A percentile compares a stretch with the other conserved stretches of the same genome.
Conservation (phyloP, 2,113 vertebrate genomes). For the Equus quagga region DNA sequence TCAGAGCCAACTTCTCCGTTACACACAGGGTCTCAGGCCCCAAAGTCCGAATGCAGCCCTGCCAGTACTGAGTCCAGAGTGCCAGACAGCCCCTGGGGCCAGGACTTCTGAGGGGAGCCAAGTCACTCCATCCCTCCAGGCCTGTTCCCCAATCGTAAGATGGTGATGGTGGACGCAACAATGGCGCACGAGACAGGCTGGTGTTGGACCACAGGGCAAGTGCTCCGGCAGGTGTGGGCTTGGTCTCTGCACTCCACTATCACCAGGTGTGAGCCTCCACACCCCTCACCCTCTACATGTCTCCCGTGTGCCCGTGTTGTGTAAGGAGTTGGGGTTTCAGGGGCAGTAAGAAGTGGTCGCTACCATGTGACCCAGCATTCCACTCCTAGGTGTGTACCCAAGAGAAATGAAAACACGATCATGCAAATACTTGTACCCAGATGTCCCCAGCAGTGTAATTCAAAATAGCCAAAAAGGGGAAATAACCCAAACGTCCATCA, state of each 20-base stretch:
- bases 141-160: not conserved
- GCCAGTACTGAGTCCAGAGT: not conserved
- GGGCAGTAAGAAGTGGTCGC: not conserved
- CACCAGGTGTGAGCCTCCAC: no score
- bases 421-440: fast-evolving
- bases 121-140: not conserved
- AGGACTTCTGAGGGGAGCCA: not conserved
- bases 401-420: not conserved
- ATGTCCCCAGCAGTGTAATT: not conserved
- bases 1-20: not conserved
- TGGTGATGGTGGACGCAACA: fast-evolving
- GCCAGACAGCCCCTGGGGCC: not conserved
- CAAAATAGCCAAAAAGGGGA: not conserved
- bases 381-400: not conserved
- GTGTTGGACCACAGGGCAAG: fast-evolving
- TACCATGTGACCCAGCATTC: not conserved
- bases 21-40: not conserved
- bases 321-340: not conserved
- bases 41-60: not conserved
- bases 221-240: fast-evolving
- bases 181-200: no score
- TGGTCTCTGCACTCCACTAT: not conserved
- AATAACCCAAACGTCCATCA: not conserved
- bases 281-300: fast-evolving
- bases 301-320: not conserved